Evolutionary conservation across 2,113 vertebrate genomes (phyloP), one percentile per base, ranked within the genome.

Genomic region (Todiramphus chloris): DNA sequence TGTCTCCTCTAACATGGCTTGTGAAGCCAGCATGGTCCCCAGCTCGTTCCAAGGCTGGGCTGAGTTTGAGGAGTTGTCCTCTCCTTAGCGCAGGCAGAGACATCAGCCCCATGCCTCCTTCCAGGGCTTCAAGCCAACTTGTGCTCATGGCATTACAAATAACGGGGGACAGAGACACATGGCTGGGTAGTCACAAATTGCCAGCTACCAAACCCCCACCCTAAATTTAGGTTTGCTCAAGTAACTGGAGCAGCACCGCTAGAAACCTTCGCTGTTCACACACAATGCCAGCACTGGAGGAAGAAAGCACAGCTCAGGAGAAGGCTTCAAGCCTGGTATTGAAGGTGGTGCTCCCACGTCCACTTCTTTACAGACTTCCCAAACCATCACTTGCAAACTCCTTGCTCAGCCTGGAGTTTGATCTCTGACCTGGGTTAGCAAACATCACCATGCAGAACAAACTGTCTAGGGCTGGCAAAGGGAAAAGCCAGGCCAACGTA

Each of bases 381-480:
- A 58, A 77, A 80, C 28, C 28, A 58, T 1, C 3, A 2, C 46
- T 59, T 70, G 66, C 53, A 67, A 69, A 16, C 31, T 73, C 70
- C 73, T 75, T 10, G 43, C 84, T 72, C 72, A 68, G 68, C 9
- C 73, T 59, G 67, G 16, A 4, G 11, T 88, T 72, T 87, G 53
- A 79, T 89, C 84, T 94, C 85, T 91, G 72, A 73, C 83, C 86
- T 13, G 41, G 16, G 13, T n/a, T 56, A 78, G 83, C 83, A 95
- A 93, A 84, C 81, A 92, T 4, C 44, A 18, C 39, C 0, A 2
- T 17, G 43, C 51, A 75, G 77, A 84, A 85, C 33, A 89, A 93
- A 82, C 24, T 67, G 33, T 60, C 87, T 53, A 8, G 16, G 72
- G 72, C 11, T 15, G 37, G 68, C 84, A 91, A 41, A 75, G 76